Base-by-base conservation (phyloP, 2,113 vertebrate species). In the Trochalopteron elliotii region DNA sequence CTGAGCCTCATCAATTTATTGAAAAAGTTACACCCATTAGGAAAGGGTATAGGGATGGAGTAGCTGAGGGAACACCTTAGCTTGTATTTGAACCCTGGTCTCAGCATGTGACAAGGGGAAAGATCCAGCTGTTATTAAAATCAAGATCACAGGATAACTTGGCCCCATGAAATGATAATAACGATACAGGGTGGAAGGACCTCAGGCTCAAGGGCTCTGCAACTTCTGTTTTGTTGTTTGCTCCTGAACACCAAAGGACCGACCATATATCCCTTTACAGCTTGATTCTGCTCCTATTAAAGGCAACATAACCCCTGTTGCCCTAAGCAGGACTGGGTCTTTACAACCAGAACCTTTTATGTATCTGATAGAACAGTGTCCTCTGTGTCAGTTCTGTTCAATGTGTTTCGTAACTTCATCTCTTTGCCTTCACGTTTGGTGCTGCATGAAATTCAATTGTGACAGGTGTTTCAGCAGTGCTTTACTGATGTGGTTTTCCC, bases 371-470 rank as follows among this genome's bases (percentile, higher is more conserved):
- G 40, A 77, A 47, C 3, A 8, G 27, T 13, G 45, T 87, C n/a
- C 30, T 85, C 65, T 9, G 5, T n/a, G 77, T 85, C 50, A 63
- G 84, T 40, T 80, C 79, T 90, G 74, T 71, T 81, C 75, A 63
- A 17, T 12, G 33, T 47, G 33, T 81, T 91, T 71, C 28, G 6
- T 87, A 90, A 88, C 82, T 90, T 63, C 33, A 3, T 23, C 47
- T 93, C 63, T 93, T 94, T 30, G 33, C 79, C 83, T 89, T 67
- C 37, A 7, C 3, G 3, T 74, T 44, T 90, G 78, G 61, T 81
- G 76, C 81, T 50, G 80, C 14, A 12, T 96, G 81, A 97, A 97
- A 96, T 96, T 96, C 72, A 91, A 52, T 90, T 91, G 82, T 93
- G 65, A 25, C 69, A 77, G 87, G 79, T 77, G 59, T 75, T 93